Evolutionary conservation across 1,140 invertebrate species (phyloP), one percentile per base, ranked within the genome.

Genomic region (Dufourea novaeangliae): DNA sequence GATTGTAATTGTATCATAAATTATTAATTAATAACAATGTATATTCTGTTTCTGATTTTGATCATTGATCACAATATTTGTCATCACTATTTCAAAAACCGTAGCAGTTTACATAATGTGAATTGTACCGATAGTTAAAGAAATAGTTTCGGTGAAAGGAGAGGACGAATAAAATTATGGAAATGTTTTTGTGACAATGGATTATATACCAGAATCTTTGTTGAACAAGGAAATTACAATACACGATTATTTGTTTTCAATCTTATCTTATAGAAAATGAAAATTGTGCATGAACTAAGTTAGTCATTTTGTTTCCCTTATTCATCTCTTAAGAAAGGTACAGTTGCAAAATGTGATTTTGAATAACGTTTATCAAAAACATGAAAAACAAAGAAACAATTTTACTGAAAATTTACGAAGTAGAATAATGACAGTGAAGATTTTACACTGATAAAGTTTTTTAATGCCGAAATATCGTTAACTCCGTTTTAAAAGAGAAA

Each of bases 391-490:
- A 66, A 12, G 52, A n/a, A 63, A 77, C 29, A 37, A 84, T 78
- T 50, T 32, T 78, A 41, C 34, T 11, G 37, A 34, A 64, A 44
- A 57, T n/a, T 37, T 22, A 46, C 63, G 27, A 39, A 57, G 41
- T 68, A 39, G 50, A 59, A 56, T 56, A 34, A 68, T 78, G 66
- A 20, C 74, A 71, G 62, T 78, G 44, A 63, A 80, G 41, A 81
- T 64, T 70, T 77, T 70, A 70, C 72, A 77, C 67, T 57, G 56
- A 77, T 62, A 34, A 62, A 59, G 63, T 46, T 74, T 80, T 61
- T 67, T 67, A 39, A 54, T 79, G 59, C 37, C 29, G 67, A 72
- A 50, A 46, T 71, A 69, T 66, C 32, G 69, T 77, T 59, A 67
- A 69, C 66, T 70, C 46, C 59, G 46, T 78, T 85, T 78, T 67